These are phyloP conservation scores for Diacarnus erythraeanus DNA, from an alignment of 37 sponge, comb jelly and placozoan species.

Conservation along the genomic window DNA sequence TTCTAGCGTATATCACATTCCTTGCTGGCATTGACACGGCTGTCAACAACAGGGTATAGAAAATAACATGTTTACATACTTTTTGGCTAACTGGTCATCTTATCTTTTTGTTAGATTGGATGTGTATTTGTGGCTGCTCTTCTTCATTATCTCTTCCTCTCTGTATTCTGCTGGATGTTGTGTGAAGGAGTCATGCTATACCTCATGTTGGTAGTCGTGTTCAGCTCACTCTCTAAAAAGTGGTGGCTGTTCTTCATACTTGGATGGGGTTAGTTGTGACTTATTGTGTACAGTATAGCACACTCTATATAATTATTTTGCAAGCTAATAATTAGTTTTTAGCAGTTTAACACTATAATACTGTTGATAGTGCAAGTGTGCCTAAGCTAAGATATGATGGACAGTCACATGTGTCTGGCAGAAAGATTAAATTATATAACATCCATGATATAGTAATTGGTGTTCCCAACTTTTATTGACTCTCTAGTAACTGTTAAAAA, in stretches of 20 bases:
- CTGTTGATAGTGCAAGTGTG: no score
- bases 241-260: slow-evolving; percentile 48
- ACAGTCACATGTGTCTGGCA: no score
- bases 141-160: slow-evolving; percentile 52
- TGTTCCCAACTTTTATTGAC: no score
- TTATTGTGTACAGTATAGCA: not conserved
- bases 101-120: not conserved
- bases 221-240: slow-evolving; percentile 26
- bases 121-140: slow-evolving; percentile 33
- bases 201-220: slow-evolving; percentile 54
- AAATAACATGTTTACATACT: not conserved
- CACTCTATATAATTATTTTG: not conserved
- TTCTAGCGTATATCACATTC: slow-evolving; percentile 37
- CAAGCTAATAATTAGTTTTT: no score
- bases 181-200: slow-evolving; percentile 75
- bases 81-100: not conserved
- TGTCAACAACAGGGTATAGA: not conserved
- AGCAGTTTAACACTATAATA: no score
- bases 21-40: slow-evolving; percentile 42
- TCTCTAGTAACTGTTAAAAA: no score
- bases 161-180: slow-evolving; percentile 72
- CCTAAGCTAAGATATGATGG: no score
- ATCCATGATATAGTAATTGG: no score
- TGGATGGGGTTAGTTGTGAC: slow-evolving; percentile 52
- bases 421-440: no score